Base-by-base conservation (phyloP, 2,888 invertebrate genomes). In the Caenorhabditis wallacei region DNA sequence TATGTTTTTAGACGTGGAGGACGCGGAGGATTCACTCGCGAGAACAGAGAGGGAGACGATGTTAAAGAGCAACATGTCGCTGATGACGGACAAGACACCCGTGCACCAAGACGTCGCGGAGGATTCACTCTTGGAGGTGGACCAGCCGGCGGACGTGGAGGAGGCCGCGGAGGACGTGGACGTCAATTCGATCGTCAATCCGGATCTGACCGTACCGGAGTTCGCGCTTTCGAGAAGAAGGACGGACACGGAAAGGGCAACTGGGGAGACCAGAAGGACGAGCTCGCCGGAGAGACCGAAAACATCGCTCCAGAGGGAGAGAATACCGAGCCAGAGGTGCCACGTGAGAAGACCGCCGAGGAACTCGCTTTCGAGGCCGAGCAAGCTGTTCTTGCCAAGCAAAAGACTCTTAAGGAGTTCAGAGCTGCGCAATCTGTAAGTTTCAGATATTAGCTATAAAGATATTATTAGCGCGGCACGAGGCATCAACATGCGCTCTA, bases 171-270 rank as follows among this genome's bases (percentile, higher is more conserved):
- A 54, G 86, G 86, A 40, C 85, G 89, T 64, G 85, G 86, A 70
- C 82, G 87, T 46, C 86, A 80, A 68, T 87, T 82, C 83, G 90
- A 91, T 72, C 90, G 91, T 63, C 85, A 86, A 54, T 88, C 88
- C 81, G 91, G 91, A 40, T 88, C 88, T 20, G 89, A 90, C 81
- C 85, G 88, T 59, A 87, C 90, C 51, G 90, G 91, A 48, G 91
- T 90, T 37, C 88, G 89, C 53, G 30, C 88, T 37, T 76, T 80
- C 20, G 88, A 89, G 24, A 87, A 89, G 85, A 90, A 90, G 85
- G 88, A 92, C 90, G 86, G 93, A 92, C 84, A 93, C 89, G 93
- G 93, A 69, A 89, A 86, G 79, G 90, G 89, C 76, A 91, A 91
- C 88, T 91, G 91, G 91, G 91, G 91, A 84, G 87, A 88, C 61